These are phyloP conservation scores for Myopa testacea DNA, from an alignment of 2,888 invertebrate genomes.

Conservation along the genomic window DNA sequence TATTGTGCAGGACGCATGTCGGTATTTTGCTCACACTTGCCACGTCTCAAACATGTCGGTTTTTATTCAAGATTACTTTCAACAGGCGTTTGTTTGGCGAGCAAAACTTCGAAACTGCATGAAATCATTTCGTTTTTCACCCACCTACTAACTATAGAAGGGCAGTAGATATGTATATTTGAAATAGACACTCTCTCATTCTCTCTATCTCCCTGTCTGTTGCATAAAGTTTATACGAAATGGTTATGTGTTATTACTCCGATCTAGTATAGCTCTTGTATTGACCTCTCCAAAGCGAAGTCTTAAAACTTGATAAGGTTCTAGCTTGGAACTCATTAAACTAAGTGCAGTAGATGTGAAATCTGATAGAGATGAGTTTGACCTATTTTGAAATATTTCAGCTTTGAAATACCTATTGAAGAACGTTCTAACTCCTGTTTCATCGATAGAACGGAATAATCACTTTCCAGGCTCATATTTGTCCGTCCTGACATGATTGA, in stretches of 20 bases:
- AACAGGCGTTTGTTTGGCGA: conserved; percentile 36
- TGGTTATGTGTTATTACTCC: too few species aligned
- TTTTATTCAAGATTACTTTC: conserved; percentile 13
- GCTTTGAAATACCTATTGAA: neutral
- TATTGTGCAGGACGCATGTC: neutral
- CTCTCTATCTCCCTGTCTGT: too few species aligned
- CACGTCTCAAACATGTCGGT: neutral
- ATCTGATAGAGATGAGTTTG: neutral
- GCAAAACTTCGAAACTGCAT: neutral
- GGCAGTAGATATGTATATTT: neutral
- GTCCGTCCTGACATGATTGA: too few species aligned
- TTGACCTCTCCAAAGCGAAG: too few species aligned
- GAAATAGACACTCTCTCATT: too few species aligned
- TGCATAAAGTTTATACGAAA: too few species aligned
- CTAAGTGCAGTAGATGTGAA: too few species aligned
- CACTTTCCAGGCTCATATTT: too few species aligned
- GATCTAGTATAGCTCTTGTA: too few species aligned
- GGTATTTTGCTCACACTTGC: neutral
- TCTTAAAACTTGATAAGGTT: too few species aligned
- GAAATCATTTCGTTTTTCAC: neutral
- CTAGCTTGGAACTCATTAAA: too few species aligned
- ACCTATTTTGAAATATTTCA: neutral
- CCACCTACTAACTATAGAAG: neutral
- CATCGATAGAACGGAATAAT: too few species aligned
- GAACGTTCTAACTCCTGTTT: neutral